Percentiles rank a stretch among this genome's conserved stretches.
Evolutionary conservation across 1,140 invertebrate species (phyloP).

Genomic region (Hesperophylax magnus): DNA sequence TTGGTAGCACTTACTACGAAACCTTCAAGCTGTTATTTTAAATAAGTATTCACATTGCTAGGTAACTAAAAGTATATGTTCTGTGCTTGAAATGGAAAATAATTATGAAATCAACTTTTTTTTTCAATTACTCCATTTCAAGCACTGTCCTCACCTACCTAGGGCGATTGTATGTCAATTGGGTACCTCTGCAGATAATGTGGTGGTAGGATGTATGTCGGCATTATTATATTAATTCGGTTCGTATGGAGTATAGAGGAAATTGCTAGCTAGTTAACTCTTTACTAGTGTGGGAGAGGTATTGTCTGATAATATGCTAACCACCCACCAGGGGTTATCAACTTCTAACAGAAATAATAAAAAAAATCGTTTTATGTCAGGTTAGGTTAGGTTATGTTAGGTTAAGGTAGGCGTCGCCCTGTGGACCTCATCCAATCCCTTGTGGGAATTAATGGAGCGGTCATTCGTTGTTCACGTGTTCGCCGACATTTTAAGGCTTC

Average conservation of each 20-base stretch:
- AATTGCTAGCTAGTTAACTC: neutral
- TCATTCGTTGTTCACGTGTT: no score
- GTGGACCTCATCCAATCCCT: no score
- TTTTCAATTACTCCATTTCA: neutral
- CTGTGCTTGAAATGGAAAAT: neutral
- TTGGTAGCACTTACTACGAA: no score
- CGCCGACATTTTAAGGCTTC: no score
- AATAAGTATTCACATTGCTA: no score
- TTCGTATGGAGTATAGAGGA: neutral
- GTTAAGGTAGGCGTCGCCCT: no score
- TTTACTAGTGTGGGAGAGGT: neutral
- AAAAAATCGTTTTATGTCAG: no score
- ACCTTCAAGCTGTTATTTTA: no score
- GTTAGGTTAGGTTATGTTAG: no score
- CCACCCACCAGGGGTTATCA: neutral
- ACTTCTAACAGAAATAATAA: neutral
- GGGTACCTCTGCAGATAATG: no score
- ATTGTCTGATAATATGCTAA: slow-evolving; percentile 22
- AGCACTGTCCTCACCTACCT: neutral
- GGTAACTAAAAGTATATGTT: neutral
- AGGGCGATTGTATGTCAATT: no score
- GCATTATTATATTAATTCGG: slow-evolving; percentile 4
- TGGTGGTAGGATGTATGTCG: neutral
- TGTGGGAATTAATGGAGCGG: no score
- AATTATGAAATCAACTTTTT: neutral